Evolutionary conservation across 2,113 vertebrate genomes (phyloP), one percentile per base, ranked within the genome.

Genomic region (Callithrix jacchus): DNA sequence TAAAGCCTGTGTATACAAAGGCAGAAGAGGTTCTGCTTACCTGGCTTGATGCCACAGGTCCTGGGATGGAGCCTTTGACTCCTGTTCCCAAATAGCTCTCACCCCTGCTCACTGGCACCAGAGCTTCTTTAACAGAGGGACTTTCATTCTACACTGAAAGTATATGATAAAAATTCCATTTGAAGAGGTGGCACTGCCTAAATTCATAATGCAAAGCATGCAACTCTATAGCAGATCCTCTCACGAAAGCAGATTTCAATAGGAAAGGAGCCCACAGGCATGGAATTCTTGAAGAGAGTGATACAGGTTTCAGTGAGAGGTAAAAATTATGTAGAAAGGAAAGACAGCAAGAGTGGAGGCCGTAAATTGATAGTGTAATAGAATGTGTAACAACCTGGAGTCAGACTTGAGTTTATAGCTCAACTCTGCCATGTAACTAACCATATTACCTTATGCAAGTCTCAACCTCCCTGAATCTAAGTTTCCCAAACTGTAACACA

Each of bases 131-230:
- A 89, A 87, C 18, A 64, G 30, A 73, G 45, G 27, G 58, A 96
- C 5, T 93, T 96, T 91, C 30, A 87, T 80, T 83, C 71, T 90
- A 86, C 20, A 47, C 17, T 54, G 30, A 89, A 66, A 89, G 76
- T 32, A 40, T 66, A 68, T 66, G 17, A 35, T 71, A 87, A 37
- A 93, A 86, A 84, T 92, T 76, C 47, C 37, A 79, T 93, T 80
- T 56, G 79, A 96, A 87, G 40, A 89, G 27, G 6, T 87, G 45
- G 30, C 49, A 73, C 68, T 88, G 30, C 86, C n/a, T 92, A 87
- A 73, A 93, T 97, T 95, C 73, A n/a, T 86, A 52, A 68, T 61
- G 23, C 32, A 16, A 52, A 89, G 27, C 37, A 30, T 30, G 49
- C 89, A 58, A 92, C 49, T 96, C 35, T 42, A 58, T 45, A 88